Conservation (phyloP, 1,140 invertebrate genomes). For the Pantala flavescens region DNA sequence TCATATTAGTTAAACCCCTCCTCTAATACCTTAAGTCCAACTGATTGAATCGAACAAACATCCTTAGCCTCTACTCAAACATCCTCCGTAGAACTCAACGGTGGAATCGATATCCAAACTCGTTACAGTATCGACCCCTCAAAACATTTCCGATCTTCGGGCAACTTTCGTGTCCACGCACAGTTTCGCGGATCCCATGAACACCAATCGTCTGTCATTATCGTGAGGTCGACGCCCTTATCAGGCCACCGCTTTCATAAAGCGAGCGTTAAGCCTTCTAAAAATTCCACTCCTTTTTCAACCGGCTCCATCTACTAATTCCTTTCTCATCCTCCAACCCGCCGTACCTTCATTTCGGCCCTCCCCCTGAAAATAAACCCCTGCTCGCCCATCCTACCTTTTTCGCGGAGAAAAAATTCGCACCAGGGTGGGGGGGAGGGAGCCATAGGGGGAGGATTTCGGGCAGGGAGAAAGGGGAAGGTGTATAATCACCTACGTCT, state of each 20-base stretch:
- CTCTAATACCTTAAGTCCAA: no score
- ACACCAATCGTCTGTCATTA: slow-evolving; percentile 1
- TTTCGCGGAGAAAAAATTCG: background rate
- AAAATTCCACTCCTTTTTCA: background rate
- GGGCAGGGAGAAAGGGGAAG: background rate
- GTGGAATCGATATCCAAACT: no score
- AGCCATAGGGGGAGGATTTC: background rate
- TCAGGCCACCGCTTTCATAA: background rate
- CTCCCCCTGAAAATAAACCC: background rate
- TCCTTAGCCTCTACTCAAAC: no score
- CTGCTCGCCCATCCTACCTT: background rate
- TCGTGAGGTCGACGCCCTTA: background rate
- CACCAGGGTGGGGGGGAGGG: background rate
- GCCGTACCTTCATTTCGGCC: background rate
- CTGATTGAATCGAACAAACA: no score
- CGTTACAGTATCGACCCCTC: no score
- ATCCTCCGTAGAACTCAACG: no score
- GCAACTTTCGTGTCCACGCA: no score
- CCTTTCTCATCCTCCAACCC: background rate
- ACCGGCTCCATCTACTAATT: slow-evolving; percentile 1
- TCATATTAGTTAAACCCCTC: no score
- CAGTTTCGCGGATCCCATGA: background rate
- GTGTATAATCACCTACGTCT: background rate
- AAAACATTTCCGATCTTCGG: no score
- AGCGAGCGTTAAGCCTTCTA: background rate